A percentile compares a stretch with the other conserved stretches of the same genome.
These are phyloP conservation scores for Dryomyza anilis DNA, from an alignment of 2,888 invertebrate species.

Conservation along the genomic window DNA sequence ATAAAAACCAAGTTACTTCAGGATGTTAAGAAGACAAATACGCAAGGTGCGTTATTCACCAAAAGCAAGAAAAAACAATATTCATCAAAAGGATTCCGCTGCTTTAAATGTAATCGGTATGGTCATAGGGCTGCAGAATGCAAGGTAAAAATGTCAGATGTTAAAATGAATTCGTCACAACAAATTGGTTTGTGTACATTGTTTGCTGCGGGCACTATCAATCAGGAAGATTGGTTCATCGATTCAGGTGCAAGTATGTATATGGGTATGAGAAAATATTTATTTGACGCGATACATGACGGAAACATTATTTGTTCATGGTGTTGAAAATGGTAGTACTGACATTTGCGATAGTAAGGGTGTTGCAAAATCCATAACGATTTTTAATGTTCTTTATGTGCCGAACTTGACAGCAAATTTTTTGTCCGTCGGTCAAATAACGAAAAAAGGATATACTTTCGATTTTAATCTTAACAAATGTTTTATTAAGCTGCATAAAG, in stretches of 20 bases:
- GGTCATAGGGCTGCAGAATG: constrained; percentile 24
- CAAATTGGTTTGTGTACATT: no score
- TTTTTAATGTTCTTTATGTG: no score
- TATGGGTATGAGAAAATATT: constrained; percentile 21
- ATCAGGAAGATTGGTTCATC: constrained; percentile 21
- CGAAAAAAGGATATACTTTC: constrained; percentile 8
- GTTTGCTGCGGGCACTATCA: constrained; percentile 6
- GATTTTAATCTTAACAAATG: constrained; percentile 2
- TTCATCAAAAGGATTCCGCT: not conserved
- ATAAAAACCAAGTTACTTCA: constrained; percentile 29
- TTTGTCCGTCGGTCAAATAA: constrained; percentile 10
- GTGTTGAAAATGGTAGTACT: constrained; percentile 11
- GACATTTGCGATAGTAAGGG: not conserved
- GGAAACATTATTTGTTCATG: constrained; percentile 20
- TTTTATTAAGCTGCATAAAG: no score
- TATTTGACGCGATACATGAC: constrained; percentile 5
- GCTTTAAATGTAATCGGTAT: constrained; percentile 11
- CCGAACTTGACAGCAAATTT: constrained; percentile 23
- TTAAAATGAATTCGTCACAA: not conserved
- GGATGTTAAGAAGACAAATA: constrained; percentile 7
- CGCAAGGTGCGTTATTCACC: not conserved
- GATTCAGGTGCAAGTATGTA: constrained; percentile 23
- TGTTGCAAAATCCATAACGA: no score
- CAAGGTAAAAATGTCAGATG: not conserved
- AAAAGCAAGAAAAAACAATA: not conserved